Evolutionary conservation across 2,113 vertebrate species (phyloP), one percentile per base, ranked within the genome.

Genomic region (Urocynchramus pylzowi): DNA sequence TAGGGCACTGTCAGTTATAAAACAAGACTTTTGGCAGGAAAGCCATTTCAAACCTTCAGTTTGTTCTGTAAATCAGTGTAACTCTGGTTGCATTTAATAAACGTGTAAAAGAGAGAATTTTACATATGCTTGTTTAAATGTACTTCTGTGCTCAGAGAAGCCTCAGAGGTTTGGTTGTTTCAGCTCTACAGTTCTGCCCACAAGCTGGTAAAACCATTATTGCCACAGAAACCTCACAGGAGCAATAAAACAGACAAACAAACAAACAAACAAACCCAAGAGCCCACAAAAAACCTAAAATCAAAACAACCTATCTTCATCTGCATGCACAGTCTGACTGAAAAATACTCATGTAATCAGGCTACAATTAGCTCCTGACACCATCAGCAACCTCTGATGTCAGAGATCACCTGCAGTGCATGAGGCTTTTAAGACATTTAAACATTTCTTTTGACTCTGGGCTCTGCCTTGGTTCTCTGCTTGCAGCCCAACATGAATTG

Each of bases 131-230:
- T 35, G 2, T 23, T 80, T 21, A 77, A 79, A 83, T 12, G 21
- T 42, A 67, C 7, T 39, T 65, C 50, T 67, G 27, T 78, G 35
- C 45, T 91, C 23, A 85, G 53, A 53, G 16, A 80, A 80, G n/a
- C 35, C 30, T 56, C 63, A 75, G 39, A 63, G 16, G 49, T 83
- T 57, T 35, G 28, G 9, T 41, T 84, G 17, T 69, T 87, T 50
- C 39, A 93, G 47, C 24, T 49, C 68, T 20, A 24, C 41, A 50
- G 30, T 35, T 85, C 60, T 54, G 27, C 37, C 70, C 59, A 85
- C 18, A 56, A 70, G 68, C 65, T 93, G 89, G 64, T 71, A 93
- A 95, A 95, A 64, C 64, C 73, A 89, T 90, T 92, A 93, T 22
- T 94, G 73, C 56, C 69, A 92, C 49, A 76, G 69, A 84, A 96